Percentiles rank a stretch among this genome's conserved stretches.
These are phyloP conservation scores for Orthonevra nobilis DNA, from an alignment of 2,888 invertebrate species.

Conservation along the genomic window DNA sequence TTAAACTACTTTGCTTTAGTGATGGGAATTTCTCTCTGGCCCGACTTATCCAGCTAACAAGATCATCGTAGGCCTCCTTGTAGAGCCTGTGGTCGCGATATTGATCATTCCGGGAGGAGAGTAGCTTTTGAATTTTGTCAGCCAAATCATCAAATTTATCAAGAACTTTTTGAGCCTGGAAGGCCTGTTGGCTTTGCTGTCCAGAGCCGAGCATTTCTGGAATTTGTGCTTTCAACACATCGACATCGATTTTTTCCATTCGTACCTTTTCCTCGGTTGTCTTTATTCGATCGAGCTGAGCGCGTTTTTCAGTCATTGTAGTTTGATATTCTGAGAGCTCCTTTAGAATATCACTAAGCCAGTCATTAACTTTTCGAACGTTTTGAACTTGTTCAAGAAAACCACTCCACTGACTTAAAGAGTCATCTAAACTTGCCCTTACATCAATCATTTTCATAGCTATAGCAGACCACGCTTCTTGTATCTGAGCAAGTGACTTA, in stretches of 20 bases:
- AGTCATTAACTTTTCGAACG: conserved; percentile 89
- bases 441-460: conserved; percentile 94
- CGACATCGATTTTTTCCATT: conserved; percentile 94
- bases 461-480: conserved; percentile 94
- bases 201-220: conserved; percentile 92
- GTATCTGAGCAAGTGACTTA: conserved; percentile 88
- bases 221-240: conserved; percentile 90
- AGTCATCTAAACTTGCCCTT: conserved; percentile 92
- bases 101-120: conserved; percentile 90
- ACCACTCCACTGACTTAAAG: conserved; percentile 94
- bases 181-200: conserved; percentile 90
- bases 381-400: conserved; percentile 93
- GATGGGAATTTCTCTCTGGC: conserved; percentile 94
- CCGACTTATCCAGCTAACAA: conserved; percentile 92
- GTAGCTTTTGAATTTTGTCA: conserved; percentile 87
- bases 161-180: conserved; percentile 91
- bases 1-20: conserved; percentile 89
- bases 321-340: conserved; percentile 89
- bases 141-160: conserved; percentile 90
- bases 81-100: conserved; percentile 93
- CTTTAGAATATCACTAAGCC: conserved; percentile 87
- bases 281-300: conserved; percentile 91
- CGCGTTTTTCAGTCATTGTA: conserved; percentile 91
- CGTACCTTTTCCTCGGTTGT: conserved; percentile 92
- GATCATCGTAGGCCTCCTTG: conserved; percentile 94